Base-by-base conservation (phyloP, 2,888 invertebrate genomes). In the Oscheius sp. region DNA sequence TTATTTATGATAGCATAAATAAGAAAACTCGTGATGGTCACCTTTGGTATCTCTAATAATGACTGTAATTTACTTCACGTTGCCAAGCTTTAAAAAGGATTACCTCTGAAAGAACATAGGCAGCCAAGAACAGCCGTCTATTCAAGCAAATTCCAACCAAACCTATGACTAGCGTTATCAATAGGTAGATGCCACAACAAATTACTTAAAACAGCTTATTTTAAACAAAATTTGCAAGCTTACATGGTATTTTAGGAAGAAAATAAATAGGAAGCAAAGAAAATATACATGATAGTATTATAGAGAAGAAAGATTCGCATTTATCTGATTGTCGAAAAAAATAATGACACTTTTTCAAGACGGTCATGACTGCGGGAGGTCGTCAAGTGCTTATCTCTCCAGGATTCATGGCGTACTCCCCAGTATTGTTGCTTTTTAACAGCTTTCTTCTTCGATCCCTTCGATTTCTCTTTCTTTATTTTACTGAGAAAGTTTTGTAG, bases 271-370 rank as follows among this genome's bases (percentile, higher is more conserved):
- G 61, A n/a, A 61, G n/a, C n/a, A 61, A 21, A 5, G 61, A 41
- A 12, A 61, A 43, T 16, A 61, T 25, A 18, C 43, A 35, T 12
- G 61, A 61, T n/a, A 61, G 43, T 61, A 61, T 13, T 16, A 61
- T 13, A 13, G 45, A n/a, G 23, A 61, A 61, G 45, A 61, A 61
- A 5, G 45, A 61, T 61, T 61, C 61, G 43, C 61, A 61, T 43
- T 61, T 61, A 9, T 61, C 45, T 6, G 61, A 43, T 43, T 61
- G 35, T 41, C 61, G 41, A 43, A 61, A 61, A 21, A 43, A 61
- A 61, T 61, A 61, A 58, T 35, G 29, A 27, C 58, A 58, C 16
- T 27, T 29, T 25, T 29, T 25, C n/a, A 58, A n/a, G n/a, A 29
- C 13, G n/a, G 27, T 27, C 58, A 58, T 58, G 21, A 18, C 25